phyloP scores from a whole-genome alignment of 2,113 vertebrate species.

The Ammodytes dubius region DNA sequence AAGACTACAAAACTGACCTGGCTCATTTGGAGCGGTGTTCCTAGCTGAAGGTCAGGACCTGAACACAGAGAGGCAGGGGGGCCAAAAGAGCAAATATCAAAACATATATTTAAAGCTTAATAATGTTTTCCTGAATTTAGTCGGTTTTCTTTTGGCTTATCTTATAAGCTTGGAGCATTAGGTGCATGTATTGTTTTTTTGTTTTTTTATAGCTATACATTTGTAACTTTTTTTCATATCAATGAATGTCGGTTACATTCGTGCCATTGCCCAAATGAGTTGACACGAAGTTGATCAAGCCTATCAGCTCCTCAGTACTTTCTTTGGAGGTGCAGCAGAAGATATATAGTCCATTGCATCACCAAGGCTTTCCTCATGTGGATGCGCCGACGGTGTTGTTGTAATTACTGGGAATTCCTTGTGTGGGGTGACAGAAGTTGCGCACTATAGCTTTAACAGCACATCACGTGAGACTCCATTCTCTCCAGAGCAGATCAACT shows the following conservation, averaged over 20 bases:
- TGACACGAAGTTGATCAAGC: no score
- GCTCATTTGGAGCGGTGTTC: slow-evolving; percentile 73
- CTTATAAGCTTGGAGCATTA: slow-evolving; percentile 25
- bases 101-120: slow-evolving; percentile 76
- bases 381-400: no score
- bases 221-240: no score
- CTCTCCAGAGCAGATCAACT: slow-evolving; percentile 41
- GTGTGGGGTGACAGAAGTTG: no score
- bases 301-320: no score
- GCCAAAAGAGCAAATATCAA: slow-evolving; percentile 78
- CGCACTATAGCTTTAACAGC: background rate
- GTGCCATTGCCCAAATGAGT: no score
- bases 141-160: slow-evolving; percentile 10
- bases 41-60: slow-evolving; percentile 89
- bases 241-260: no score
- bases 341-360: no score
- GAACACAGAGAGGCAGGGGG: slow-evolving; percentile 82
- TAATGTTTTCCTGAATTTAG: background rate
- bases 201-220: no score
- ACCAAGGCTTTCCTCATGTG: no score
- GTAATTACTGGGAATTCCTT: no score
- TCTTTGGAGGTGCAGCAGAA: no score
- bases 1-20: slow-evolving; percentile 92
- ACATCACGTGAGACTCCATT: slow-evolving; percentile 22
- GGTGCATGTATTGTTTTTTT: slow-evolving; percentile 23